These are phyloP conservation scores for Oreochromis niloticus DNA, from an alignment of 2,113 vertebrate species.

Conservation along the genomic window DNA sequence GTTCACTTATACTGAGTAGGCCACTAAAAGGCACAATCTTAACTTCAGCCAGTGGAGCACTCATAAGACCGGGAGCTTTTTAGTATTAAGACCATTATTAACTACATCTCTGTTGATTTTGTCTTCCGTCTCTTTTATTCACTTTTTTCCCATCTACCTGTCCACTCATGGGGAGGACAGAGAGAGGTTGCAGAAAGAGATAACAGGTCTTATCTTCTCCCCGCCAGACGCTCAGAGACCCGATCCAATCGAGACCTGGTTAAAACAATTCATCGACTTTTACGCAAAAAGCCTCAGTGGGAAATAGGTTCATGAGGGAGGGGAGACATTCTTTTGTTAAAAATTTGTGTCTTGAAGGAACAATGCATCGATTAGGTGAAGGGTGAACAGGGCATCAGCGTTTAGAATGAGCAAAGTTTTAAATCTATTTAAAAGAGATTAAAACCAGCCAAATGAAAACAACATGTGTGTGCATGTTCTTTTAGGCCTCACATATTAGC, in stretches of 20 bases:
- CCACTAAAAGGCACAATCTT: background rate
- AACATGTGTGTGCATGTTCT: background rate
- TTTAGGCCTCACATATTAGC: background rate
- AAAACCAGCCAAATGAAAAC: background rate
- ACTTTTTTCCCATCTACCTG: background rate
- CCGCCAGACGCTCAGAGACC: constrained; percentile 56
- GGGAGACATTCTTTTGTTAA: constrained; percentile 14
- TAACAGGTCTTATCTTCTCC: constrained; percentile 71
- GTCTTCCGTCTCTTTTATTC: background rate
- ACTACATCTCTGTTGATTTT: background rate
- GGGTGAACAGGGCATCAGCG: background rate
- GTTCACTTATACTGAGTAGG: background rate
- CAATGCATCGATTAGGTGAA: background rate
- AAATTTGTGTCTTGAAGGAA: background rate
- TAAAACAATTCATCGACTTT: constrained; percentile 68
- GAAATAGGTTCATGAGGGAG: constrained; percentile 22
- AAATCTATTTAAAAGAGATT: background rate
- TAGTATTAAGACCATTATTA: background rate
- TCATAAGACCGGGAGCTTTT: background rate
- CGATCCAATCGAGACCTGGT: constrained; percentile 63
- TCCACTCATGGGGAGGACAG: constrained; percentile 35
- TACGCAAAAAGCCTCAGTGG: constrained; percentile 45
- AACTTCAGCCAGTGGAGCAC: accelerated
- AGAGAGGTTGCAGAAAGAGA: constrained; percentile 55
- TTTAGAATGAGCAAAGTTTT: background rate